These are phyloP conservation scores for Neogale vison DNA, from an alignment of 2,113 vertebrate genomes.

Conservation along the genomic window DNA sequence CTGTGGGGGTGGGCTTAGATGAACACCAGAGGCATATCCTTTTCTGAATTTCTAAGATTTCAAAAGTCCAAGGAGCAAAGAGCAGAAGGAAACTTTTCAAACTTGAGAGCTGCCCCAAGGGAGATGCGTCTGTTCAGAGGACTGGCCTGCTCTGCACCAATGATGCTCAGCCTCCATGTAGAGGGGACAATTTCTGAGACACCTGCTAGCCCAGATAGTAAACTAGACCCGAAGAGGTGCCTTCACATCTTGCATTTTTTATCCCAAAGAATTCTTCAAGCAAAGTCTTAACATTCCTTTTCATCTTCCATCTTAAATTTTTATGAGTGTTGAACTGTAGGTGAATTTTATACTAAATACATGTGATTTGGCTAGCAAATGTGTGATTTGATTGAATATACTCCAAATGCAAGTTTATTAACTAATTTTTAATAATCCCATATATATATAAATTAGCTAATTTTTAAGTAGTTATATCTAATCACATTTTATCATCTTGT, in stretches of 20 bases:
- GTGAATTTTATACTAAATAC: not conserved
- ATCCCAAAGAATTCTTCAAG: not conserved
- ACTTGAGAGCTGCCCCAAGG: not conserved
- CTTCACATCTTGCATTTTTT: not conserved
- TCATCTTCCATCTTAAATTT: not conserved
- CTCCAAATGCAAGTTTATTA: not conserved
- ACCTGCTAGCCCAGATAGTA: not conserved
- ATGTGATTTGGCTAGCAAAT: not conserved
- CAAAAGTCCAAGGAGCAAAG: not conserved
- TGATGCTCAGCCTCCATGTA: fast-evolving
- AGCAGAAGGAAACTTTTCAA: not conserved
- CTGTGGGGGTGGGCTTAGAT: not conserved
- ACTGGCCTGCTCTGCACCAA: not conserved
- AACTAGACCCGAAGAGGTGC: not conserved
- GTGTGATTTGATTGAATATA: not conserved
- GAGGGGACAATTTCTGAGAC: not conserved
- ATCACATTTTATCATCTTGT: not conserved
- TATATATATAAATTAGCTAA: not conserved
- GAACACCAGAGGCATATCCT: not conserved
- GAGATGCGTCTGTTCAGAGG: not conserved
- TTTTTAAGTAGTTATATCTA: not conserved
- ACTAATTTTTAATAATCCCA: not conserved
- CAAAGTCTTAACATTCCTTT: not conserved
- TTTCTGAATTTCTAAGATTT: constrained; percentile 1
- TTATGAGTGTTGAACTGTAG: not conserved